phyloP scores from a whole-genome alignment of 2,113 vertebrate genomes.

The Erinaceus europaeus region DNA sequence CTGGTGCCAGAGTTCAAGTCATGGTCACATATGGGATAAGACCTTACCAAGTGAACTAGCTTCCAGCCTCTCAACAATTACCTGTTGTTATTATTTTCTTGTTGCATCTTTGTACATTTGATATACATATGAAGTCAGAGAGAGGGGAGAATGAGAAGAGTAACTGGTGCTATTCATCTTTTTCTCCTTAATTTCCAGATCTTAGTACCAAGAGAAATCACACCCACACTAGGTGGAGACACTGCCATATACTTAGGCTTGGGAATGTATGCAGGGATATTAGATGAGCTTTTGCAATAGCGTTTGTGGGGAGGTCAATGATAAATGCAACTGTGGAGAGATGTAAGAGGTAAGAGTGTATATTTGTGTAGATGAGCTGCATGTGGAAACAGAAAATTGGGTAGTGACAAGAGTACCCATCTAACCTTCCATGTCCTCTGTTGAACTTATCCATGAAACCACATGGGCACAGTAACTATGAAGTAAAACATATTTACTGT shows the following conservation, averaged over 20 bases:
- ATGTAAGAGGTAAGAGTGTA: rapidly evolving
- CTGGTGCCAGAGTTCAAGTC: no score
- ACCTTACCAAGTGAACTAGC: no score
- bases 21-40: no score
- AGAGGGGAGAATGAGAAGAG: neutral
- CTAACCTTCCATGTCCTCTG: neutral
- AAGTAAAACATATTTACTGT: rapidly evolving
- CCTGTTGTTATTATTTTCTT: neutral
- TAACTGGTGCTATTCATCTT: neutral
- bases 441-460: neutral
- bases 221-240: neutral
- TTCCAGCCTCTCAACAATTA: no score
- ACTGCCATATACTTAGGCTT: rapidly evolving
- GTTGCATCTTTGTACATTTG: neutral
- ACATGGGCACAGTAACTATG: neutral
- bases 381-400: neutral
- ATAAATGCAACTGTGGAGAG: rapidly evolving
- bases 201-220: neutral
- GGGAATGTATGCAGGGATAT: neutral
- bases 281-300: no score
- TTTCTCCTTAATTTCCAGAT: neutral
- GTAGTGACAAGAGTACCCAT: neutral
- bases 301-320: neutral
- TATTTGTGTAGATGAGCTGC: rapidly evolving
- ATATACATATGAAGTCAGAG: neutral